Percentiles rank a stretch among this genome's conserved stretches.
Conservation (phyloP, 2,113 vertebrate species). For the Lethenteron camtschaticum region DNA sequence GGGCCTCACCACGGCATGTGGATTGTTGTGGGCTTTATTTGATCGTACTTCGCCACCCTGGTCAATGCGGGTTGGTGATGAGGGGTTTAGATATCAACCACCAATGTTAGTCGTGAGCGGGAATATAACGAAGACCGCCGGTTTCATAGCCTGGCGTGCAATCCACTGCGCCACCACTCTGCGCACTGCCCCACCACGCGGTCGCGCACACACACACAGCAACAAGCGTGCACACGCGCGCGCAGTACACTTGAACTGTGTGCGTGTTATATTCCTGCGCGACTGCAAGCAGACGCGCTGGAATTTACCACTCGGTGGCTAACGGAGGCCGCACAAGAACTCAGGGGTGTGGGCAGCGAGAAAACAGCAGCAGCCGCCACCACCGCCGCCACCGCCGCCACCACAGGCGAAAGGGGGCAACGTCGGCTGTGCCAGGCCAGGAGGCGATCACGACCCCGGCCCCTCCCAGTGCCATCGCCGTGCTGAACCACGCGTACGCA, state of each 20-base stretch:
- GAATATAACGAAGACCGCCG: too few relatives aligned
- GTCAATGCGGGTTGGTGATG: too few relatives aligned
- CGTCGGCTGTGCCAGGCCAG: too few relatives aligned
- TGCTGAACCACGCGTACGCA: conserved; percentile 66
- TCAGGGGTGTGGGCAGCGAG: conserved; percentile 18
- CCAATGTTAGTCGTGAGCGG: too few relatives aligned
- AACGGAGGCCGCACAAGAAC: conserved; percentile 34
- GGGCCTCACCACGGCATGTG: neutral
- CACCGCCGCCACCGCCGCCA: conserved; percentile 12
- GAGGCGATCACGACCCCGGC: conserved; percentile 6
- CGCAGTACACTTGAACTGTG: conserved; percentile 6
- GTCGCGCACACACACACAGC: too few relatives aligned
- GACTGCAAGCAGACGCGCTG: conserved; percentile 37
- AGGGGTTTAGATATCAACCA: too few relatives aligned
- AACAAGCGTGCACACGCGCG: too few relatives aligned
- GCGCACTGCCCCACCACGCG: neutral
- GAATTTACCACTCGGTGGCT: conserved; percentile 73
- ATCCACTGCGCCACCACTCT: neutral
- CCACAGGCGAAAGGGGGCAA: conserved; percentile 9
- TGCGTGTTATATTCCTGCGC: neutral
- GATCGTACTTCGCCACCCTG: neutral
- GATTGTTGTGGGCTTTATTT: neutral
- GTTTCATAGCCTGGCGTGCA: neutral
- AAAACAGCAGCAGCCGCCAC: conserved; percentile 12
- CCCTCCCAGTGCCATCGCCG: conserved; percentile 14